phyloP scores from a whole-genome alignment of 2,113 vertebrate genomes.

The Sceloporus tristichus region DNA sequence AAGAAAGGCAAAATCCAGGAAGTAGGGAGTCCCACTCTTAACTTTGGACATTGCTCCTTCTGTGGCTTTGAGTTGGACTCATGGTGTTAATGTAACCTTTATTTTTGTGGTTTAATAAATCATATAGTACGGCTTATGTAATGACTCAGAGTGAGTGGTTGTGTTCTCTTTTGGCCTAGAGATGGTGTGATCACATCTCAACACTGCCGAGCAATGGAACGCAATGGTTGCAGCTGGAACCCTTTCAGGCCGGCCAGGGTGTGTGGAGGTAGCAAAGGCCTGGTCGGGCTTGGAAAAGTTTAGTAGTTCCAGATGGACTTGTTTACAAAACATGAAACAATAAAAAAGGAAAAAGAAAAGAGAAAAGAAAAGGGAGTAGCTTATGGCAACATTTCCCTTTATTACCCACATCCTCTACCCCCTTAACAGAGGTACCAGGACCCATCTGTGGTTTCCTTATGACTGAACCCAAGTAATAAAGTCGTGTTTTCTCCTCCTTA shows the following conservation, averaged over 20 bases:
- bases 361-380: slow-evolving; percentile 42
- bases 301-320: slow-evolving; percentile 75
- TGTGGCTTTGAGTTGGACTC: slow-evolving; percentile 73
- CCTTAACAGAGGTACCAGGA: slow-evolving; percentile 52
- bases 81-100: slow-evolving; percentile 62
- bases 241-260: slow-evolving; percentile 66
- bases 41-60: slow-evolving; percentile 55
- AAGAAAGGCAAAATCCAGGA: slow-evolving; percentile 55
- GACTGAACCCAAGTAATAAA: slow-evolving; percentile 49
- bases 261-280: slow-evolving; percentile 59
- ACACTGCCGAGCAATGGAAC: slow-evolving; percentile 70
- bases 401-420: slow-evolving; percentile 58
- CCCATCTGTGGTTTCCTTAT: slow-evolving; percentile 44
- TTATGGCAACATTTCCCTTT: slow-evolving; percentile 59
- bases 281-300: slow-evolving; percentile 55
- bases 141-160: slow-evolving; percentile 80
- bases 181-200: slow-evolving; percentile 68
- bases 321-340: slow-evolving; percentile 78
- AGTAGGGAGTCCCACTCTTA: slow-evolving; percentile 63
- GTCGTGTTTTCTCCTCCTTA: slow-evolving; percentile 50
- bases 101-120: slow-evolving; percentile 78
- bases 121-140: slow-evolving; percentile 75
- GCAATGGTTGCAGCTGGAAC: slow-evolving; percentile 67
- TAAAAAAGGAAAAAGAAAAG: too few relatives aligned
- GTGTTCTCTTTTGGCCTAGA: slow-evolving; percentile 73